A percentile compares a stretch with the other conserved stretches of the same genome.
Evolutionary conservation across 2,113 vertebrate species (phyloP).

Genomic region (Cisticola juncidis): DNA sequence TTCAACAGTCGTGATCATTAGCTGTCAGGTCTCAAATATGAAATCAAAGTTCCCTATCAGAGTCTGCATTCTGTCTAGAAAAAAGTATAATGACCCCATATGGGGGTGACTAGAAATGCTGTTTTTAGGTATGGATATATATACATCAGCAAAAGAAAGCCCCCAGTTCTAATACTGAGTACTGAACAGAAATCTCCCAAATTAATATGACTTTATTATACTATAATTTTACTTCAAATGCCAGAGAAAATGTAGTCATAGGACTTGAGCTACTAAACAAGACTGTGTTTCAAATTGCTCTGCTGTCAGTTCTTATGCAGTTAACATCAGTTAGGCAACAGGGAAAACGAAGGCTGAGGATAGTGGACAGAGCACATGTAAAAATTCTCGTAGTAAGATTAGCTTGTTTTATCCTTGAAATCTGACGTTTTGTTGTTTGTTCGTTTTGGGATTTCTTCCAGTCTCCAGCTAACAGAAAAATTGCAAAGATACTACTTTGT

Average conservation of each 20-base stretch:
- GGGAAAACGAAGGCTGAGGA: background rate
- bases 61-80: background rate
- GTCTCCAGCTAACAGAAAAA: background rate
- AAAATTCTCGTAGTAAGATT: background rate
- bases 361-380: background rate
- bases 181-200: rapidly evolving
- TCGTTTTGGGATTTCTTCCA: background rate
- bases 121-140: background rate
- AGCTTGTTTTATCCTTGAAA: background rate
- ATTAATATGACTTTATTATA: background rate
- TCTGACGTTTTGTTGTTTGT: background rate
- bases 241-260: background rate
- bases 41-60: background rate
- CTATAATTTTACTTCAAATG: background rate
- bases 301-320: background rate
- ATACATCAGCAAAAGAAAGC: background rate
- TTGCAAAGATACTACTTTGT: background rate
- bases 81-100: background rate
- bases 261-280: background rate
- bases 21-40: background rate
- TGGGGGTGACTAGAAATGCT: background rate
- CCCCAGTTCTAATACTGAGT: background rate
- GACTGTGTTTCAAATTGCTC: background rate
- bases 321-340: background rate
- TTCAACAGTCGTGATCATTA: background rate